Base-by-base conservation (phyloP, 2,888 invertebrate species). In the Sesamia inferens region DNA sequence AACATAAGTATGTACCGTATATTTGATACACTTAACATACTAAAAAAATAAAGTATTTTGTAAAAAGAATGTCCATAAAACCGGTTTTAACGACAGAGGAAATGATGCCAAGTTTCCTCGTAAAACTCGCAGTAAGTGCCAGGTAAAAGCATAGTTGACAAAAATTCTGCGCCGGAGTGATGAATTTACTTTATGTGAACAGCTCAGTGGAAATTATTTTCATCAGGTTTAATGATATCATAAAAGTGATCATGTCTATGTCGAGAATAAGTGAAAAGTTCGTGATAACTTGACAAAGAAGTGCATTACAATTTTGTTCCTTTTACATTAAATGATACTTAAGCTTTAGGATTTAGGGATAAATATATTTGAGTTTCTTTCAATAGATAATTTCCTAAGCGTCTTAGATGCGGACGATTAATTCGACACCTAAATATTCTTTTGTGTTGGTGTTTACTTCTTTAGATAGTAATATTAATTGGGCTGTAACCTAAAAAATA, bases 101-200 rank as follows among this genome's bases (percentile, higher is more conserved):
- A 78, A 80, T 76, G 65, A 68, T 70, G 71, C 57, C 47, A 79
- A 84, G 63, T 84, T 84, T 78, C 57, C 72, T 85, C 84, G 63
- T 85, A 85, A 82, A 82, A 74, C 14, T 68, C 57, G 44, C 58
- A 63, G 59, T 54, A 71, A 72, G 79, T 71, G 57, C 65, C 77
- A 84, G 85, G 82, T 82, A 76, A 71, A 69, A 75, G 74, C 71
- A 66, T 22, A 81, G 79, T 82, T 79, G 85, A 82, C 84, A 79
- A 84, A 79, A 82, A 72, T 84, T 84, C 57, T 76, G 67, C 54
- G 51, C n/a, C 8, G 1, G 22, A 69, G 62, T 84, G 68, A 79
- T 70, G 71, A 82, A 73, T 76, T 76, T 65, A 79, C 57, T 74
- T 82, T 63, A 78, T 71, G 69, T 61, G 54, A 71, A 66, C 47